Evolutionary conservation across 1,140 invertebrate genomes (phyloP).

Genomic region (Trypoxylus dichotomus): DNA sequence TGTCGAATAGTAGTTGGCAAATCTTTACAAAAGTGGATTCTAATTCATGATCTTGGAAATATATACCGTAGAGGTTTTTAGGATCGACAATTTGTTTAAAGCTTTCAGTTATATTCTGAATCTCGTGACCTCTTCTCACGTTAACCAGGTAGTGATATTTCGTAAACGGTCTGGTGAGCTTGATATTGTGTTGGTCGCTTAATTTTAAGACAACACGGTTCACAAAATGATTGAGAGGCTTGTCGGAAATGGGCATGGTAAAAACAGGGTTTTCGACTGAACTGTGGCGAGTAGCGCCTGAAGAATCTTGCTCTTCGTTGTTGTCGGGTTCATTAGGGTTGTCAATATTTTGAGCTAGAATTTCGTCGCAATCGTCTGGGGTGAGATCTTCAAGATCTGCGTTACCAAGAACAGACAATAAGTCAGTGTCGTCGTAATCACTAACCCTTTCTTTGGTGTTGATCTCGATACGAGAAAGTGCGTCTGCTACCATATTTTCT

Average conservation of each 20-base stretch:
- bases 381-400: not conserved
- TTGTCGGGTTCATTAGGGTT: not conserved
- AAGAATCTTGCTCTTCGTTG: not conserved
- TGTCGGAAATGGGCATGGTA: not conserved
- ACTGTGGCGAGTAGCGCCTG: not conserved
- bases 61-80: conserved; percentile 24
- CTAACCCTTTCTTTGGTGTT: conserved; percentile 2
- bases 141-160: not conserved
- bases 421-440: not conserved
- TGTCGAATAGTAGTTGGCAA: conserved; percentile 18
- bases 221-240: not conserved
- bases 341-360: not conserved
- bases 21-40: not conserved
- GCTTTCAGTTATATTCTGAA: not conserved
- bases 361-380: not conserved
- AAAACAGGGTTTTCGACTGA: conserved; percentile 2
- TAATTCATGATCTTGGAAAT: not conserved
- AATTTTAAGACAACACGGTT: not conserved
- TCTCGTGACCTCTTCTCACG: conserved; percentile 10
- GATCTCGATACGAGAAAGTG: conserved; percentile 38
- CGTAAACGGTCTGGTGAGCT: not conserved
- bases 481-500: conserved; percentile 42
- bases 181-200: not conserved
- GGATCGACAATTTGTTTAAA: conserved; percentile 18
- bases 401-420: not conserved